Base-by-base conservation (phyloP, 2,888 invertebrate species). In the Caenorhabditis panamensis region DNA sequence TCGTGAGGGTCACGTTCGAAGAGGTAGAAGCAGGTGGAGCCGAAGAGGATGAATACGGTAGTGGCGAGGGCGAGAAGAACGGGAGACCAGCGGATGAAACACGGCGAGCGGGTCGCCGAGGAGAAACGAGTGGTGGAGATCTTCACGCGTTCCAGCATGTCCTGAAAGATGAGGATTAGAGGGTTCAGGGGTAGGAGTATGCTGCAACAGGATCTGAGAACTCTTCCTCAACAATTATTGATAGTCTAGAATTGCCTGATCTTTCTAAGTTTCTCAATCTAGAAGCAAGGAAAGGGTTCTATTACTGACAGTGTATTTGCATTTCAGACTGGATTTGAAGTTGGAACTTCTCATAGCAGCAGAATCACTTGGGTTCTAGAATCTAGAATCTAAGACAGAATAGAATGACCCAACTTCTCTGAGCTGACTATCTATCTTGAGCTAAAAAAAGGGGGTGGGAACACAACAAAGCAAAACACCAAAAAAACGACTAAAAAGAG, bases 1-100 rank as follows among this genome's bases (percentile, higher is more conserved):
- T 88, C 87, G 26, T 89, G 87, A 8, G 78, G 61, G 18, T 82
- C 69, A 18, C 84, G 79, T 64, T 89, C 89, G 59, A 89, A 81
- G 26, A 83, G 81, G 56, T 82, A 82, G 71, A 89, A 88, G 20
- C 84, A 86, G 22, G 87, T 83, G 24, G 88, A 84, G 41, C 89
- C 89, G 73, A 88, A 51, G 13, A 88, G 64, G 26, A 89, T 67
- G 79, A 88, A 88, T 54, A 83, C 36, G 11, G 79, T 64, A 20
- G 82, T 78, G 54, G 82, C 59, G n/a, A 84, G 67, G 37, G 69
- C 16, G 13, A 84, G 59, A 41, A 82, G 16, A 56, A 82, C 44
- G 4, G 78, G 77, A 26, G 78, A 72, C 63, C 66, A 76, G n/a
- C 63, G 71, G 13, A 51, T 36, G 54, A 81, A 77, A 28, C 36